Conservation (phyloP, 2,888 invertebrate species). For the Dynastes maya region DNA sequence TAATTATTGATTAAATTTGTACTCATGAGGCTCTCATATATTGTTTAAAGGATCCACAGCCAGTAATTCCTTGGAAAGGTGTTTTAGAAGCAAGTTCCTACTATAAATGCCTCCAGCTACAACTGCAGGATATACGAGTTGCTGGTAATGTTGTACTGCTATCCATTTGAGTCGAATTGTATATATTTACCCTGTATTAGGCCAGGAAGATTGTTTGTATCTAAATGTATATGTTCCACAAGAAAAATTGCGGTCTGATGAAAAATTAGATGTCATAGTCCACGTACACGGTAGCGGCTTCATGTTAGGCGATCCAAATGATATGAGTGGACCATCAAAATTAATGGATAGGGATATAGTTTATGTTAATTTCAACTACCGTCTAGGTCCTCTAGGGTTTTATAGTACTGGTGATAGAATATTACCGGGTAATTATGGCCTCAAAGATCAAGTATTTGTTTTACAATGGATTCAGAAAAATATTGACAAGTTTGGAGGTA, state of each 20-base stretch:
- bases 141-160: slow-evolving; percentile 60
- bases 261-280: slow-evolving; percentile 67
- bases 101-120: slow-evolving; percentile 60
- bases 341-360: slow-evolving; percentile 68
- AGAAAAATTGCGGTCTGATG: slow-evolving; percentile 65
- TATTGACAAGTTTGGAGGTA: slow-evolving; percentile 79
- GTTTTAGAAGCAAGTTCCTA: slow-evolving; percentile 59
- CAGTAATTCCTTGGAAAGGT: slow-evolving; percentile 61
- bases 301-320: slow-evolving; percentile 63
- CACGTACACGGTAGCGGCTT: slow-evolving; percentile 72
- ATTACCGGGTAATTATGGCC: slow-evolving; percentile 79
- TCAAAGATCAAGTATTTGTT: slow-evolving; percentile 81
- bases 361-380: slow-evolving; percentile 65
- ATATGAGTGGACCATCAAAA: slow-evolving; percentile 68
- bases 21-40: background rate
- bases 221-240: slow-evolving; percentile 76
- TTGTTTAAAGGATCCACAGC: slow-evolving; percentile 58
- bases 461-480: slow-evolving; percentile 79
- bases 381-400: slow-evolving; percentile 72
- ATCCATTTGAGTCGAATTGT: slow-evolving; percentile 61
- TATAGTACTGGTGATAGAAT: slow-evolving; percentile 79
- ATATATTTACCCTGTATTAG: slow-evolving; percentile 61
- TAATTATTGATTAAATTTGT: slow-evolving; percentile 18
- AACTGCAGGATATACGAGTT: slow-evolving; percentile 10
- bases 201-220: slow-evolving; percentile 79